Percentiles rank a stretch among this genome's conserved stretches.
Evolutionary conservation across 2,113 vertebrate genomes (phyloP).

Genomic region (Nothoprocta perdicaria): DNA sequence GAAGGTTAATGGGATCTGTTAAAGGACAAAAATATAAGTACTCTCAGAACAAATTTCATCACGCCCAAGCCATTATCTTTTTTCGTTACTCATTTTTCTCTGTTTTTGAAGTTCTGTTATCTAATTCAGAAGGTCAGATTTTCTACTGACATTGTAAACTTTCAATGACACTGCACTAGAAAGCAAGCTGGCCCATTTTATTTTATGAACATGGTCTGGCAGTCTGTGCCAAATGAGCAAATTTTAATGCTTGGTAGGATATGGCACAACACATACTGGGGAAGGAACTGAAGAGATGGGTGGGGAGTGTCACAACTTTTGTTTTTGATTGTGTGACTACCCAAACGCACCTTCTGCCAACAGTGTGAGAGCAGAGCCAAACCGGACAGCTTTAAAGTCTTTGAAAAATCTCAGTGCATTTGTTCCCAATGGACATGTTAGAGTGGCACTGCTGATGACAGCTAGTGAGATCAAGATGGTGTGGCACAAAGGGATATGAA

Average conservation of each 20-base stretch:
- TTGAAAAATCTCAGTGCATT: neutral
- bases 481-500: neutral
- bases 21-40: neutral
- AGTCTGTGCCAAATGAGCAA: neutral
- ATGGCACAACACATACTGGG: neutral
- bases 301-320: neutral
- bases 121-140: neutral
- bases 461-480: neutral
- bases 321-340: neutral
- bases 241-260: neutral
- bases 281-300: neutral
- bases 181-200: neutral
- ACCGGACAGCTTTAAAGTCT: neutral
- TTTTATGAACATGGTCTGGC: neutral
- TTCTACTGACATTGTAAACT: neutral
- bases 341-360: neutral
- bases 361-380: neutral
- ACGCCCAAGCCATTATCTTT: neutral
- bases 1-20: neutral
- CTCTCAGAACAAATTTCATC: neutral
- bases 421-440: neutral
- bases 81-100: neutral
- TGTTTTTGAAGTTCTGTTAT: neutral
- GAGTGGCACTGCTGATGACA: neutral
- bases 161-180: neutral